Percentiles rank a stretch among this genome's conserved stretches.
These are phyloP conservation scores for Zoroaster sp. DNA, from an alignment of 53 echinoderm and acorn worm species.

Conservation along the genomic window DNA sequence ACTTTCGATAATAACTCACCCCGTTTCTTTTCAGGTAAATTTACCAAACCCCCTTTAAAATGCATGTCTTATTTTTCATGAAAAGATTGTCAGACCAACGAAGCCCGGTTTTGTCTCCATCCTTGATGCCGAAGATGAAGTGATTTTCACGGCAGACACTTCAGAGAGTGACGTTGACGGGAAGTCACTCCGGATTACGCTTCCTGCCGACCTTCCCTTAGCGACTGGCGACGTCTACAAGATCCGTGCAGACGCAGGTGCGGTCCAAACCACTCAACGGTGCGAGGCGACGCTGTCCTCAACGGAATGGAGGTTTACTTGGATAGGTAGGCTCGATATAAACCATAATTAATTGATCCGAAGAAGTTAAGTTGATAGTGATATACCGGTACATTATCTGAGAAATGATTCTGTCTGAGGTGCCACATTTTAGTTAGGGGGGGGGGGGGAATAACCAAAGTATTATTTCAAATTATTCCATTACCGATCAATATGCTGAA, in stretches of 20 bases:
- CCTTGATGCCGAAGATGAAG: background rate
- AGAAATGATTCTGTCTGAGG: too few relatives aligned
- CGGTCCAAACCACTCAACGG: background rate
- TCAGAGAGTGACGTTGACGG: background rate
- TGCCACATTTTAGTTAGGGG: too few relatives aligned
- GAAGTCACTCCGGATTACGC: background rate
- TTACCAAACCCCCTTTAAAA: too few relatives aligned
- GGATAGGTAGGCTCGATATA: background rate
- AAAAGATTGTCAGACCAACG: background rate
- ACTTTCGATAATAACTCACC: too few relatives aligned
- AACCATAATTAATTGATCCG: too few relatives aligned
- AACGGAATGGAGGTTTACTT: constrained; percentile 6
- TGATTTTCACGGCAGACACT: background rate
- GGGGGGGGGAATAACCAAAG: too few relatives aligned
- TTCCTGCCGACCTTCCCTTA: background rate
- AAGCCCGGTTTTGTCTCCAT: background rate
- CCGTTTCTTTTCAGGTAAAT: too few relatives aligned
- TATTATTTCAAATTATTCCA: too few relatives aligned
- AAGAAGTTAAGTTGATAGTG: too few relatives aligned
- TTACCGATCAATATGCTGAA: too few relatives aligned
- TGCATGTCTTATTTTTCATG: too few relatives aligned
- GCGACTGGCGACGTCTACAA: background rate
- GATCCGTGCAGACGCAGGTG: background rate
- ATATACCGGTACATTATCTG: too few relatives aligned
- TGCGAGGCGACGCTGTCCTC: background rate